Base-by-base conservation (phyloP, 2,113 vertebrate species). In the Lutjanus erythropterus region DNA sequence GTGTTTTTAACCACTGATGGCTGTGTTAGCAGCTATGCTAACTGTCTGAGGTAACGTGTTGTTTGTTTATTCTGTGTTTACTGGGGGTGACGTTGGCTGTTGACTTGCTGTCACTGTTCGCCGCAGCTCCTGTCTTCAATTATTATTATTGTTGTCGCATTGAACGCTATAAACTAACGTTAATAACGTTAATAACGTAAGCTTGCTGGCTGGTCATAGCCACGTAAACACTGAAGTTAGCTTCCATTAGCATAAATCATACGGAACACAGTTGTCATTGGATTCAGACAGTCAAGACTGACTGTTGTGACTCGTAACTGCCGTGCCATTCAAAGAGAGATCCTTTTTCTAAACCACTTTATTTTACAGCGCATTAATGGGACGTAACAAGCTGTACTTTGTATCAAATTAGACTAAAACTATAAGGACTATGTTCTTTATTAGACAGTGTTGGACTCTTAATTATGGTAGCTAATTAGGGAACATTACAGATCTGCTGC, bases 11-110 rank as follows among this genome's bases (percentile, higher is more conserved):
- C n/a, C n/a, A n/a, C n/a, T n/a, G n/a, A n/a, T 62, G 33, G 1
- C 15, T 5, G 18, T 15, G n/a, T 16, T 16, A 4, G 10, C 27
- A 47, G 19, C 44, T 42, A 14, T 42, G 16, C 18, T 47, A 35
- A 46, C 33, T 19, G 27, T 25, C 16, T 4, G 6, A 60, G 75
- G 78, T 86, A 77, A 73, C 42, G 44, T 52, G 27, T 64, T 41
- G 14, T 21, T 1, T 11, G 4, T 78, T 39, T 25, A 4, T 49
- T 74, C 23, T 12, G 2, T 71, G 3, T 37, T 15, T 8, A 15
- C 1, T 25, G 44, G 3, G 15, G 6, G 33, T 1, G 61, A 71
- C 25, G 16, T 27, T 50, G 9, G 18, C 65, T 21, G 19, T 41
- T 70, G 5, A 33, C 19, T 15, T 15, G 10, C 56, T 75, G 60